A percentile compares a stretch with the other conserved stretches of the same genome.
Conservation (phyloP, 2,797 vertebrate species). For the Tolypeutes matacus region DNA sequence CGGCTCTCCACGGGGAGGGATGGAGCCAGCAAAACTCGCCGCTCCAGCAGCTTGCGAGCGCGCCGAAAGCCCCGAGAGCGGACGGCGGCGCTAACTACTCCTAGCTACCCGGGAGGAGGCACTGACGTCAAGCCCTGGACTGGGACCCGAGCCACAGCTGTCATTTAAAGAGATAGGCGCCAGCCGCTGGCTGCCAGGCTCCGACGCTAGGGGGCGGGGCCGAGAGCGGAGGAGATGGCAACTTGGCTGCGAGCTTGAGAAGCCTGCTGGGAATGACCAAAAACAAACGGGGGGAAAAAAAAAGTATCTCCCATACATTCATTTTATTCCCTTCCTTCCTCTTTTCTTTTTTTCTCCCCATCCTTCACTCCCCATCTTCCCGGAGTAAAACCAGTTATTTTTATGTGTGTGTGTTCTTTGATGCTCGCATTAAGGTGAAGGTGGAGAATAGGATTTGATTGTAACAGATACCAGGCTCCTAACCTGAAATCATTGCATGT, state of each 20-base stretch:
- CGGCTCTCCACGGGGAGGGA: slow-evolving; percentile 66
- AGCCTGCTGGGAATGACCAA: rapidly evolving
- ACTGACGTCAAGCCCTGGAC: slow-evolving; percentile 80
- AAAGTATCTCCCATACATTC: rapidly evolving
- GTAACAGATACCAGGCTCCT: neutral
- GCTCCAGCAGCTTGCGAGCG: slow-evolving; percentile 28
- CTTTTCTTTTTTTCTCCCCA: neutral
- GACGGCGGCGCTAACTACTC: slow-evolving; percentile 60
- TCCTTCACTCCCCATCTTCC: neutral
- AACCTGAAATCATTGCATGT: neutral
- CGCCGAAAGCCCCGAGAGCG: slow-evolving; percentile 5
- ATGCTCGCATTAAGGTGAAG: neutral
- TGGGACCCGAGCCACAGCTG: slow-evolving; percentile 80
- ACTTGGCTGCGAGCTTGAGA: rapidly evolving
- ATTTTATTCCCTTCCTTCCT: neutral
- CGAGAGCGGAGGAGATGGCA: rapidly evolving
- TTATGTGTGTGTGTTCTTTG: neutral
- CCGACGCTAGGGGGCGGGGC: slow-evolving; percentile 57
- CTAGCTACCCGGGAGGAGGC: slow-evolving; percentile 67
- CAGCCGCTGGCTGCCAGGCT: rapidly evolving
- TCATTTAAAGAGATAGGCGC: slow-evolving; percentile 81
- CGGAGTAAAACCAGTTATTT: neutral
- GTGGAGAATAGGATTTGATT: neutral
- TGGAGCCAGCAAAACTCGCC: slow-evolving; percentile 58
- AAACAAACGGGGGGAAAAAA: rapidly evolving